phyloP scores from a whole-genome alignment of 2,113 vertebrate genomes.

The Podilymbus podiceps region DNA sequence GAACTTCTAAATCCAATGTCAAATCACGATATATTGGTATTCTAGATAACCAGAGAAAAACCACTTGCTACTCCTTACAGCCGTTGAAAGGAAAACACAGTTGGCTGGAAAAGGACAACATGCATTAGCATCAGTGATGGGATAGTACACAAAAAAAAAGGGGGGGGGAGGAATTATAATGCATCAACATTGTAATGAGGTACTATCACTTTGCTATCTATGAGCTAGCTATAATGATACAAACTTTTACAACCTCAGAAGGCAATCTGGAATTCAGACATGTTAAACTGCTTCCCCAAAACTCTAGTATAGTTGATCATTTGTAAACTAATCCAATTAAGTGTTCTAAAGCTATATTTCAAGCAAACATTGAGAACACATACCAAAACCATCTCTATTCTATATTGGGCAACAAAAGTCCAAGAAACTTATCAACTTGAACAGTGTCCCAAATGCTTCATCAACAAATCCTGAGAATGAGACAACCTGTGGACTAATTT shows the following conservation, averaged over 20 bases:
- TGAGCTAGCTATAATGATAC: not conserved
- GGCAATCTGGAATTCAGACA: not conserved
- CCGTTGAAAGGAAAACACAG: not conserved
- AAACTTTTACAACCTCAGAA: not conserved
- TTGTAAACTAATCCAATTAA: not conserved
- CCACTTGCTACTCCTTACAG: not conserved
- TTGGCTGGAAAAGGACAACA: not conserved
- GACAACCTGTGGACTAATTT: not conserved
- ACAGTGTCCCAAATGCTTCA: not conserved
- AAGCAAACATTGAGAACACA: not conserved
- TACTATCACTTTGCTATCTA: not conserved
- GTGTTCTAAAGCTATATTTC: not conserved
- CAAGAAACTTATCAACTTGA: not conserved
- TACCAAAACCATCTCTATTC: not conserved
- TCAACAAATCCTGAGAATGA: not conserved
- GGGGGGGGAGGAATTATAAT: not conserved
- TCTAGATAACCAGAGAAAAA: not conserved
- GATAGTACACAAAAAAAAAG: not conserved
- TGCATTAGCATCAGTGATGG: not conserved
- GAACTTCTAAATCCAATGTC: not conserved
- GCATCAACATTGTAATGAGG: not conserved
- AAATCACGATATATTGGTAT: not conserved
- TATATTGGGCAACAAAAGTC: not conserved
- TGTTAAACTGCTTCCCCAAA: not conserved
- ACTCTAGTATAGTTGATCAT: not conserved